Base-by-base conservation (phyloP, 1,140 invertebrate genomes). In the Lordiphosa clarofinis region DNA sequence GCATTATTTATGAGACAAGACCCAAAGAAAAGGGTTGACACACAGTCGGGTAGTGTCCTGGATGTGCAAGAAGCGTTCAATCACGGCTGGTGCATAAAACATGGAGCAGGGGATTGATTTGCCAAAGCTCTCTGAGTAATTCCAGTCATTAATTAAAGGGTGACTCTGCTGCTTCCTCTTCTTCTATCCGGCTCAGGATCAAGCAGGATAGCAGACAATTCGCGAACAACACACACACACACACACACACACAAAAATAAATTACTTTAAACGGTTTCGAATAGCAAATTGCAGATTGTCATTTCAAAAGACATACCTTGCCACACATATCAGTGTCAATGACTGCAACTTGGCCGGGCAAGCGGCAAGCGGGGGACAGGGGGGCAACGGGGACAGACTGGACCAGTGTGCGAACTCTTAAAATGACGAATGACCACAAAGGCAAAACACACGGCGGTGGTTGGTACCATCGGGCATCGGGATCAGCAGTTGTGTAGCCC, bases 231-330 rank as follows among this genome's bases (percentile, higher is more conserved):
- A 43, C 38, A 36, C 44, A 48, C 31, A 38, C 42, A 50, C 8
- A 19, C 15, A 15, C 15, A 15, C 15, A 15, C 15, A 15, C 15
- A 15, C 15, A 15, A 75, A 79, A 79, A 71, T 78, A 78, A 78
- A 78, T 78, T 79, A 79, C 75, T 79, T 79, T 79, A 79, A 79
- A 81, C 75, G 75, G 73, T 78, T 78, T 76, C 73, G 73, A 76
- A 76, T 76, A 76, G 73, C 73, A 76, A 76, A 76, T 76, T 76
- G 73, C 73, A 76, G 74, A 79, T 78, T 78, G 74, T 78, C 74
- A 78, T 78, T 78, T 78, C 74, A 78, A 69, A 73, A 78, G 72
- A 74, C 72, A 74, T 74, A 74, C 71, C 72, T 69, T 74, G 74
- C 74, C 74, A 78, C 74, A 78, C 74, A 78, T 78, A 79, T 78